Percentiles rank a stretch among this genome's conserved stretches.
phyloP scores from a whole-genome alignment of 2,113 vertebrate genomes.

The Mus spicilegus region DNA sequence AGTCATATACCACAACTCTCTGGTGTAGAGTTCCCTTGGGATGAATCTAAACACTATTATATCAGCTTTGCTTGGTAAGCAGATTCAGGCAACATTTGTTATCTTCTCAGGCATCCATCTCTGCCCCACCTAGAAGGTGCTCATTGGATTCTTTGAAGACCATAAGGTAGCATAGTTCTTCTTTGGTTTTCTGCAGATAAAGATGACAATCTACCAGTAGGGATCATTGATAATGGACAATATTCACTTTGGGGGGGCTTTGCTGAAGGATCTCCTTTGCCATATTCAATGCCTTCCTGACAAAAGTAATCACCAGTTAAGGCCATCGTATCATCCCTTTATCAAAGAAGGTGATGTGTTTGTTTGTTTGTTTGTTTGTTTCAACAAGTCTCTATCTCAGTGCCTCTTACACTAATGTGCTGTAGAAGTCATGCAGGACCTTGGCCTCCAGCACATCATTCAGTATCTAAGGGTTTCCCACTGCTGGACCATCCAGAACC shows the following conservation, averaged over 20 bases:
- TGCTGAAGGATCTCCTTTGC: background rate
- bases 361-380: too few species aligned
- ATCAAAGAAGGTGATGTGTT: background rate
- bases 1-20: background rate
- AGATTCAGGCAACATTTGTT: background rate
- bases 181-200: background rate
- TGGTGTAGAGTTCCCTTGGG: background rate
- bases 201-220: background rate
- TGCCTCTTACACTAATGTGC: too few species aligned
- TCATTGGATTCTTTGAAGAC: background rate
- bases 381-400: background rate
- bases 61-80: background rate
- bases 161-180: background rate
- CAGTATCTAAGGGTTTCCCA: too few species aligned
- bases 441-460: background rate
- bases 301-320: background rate
- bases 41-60: background rate
- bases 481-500: background rate
- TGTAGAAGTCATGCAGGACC: background rate
- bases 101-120: background rate
- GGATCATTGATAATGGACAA: too few species aligned
- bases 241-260: background rate
- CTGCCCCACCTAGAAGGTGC: background rate
- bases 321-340: background rate
- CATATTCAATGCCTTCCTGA: too few species aligned